Conservation (phyloP, 2,888 invertebrate species). For the Sphaeridia pumilis region DNA sequence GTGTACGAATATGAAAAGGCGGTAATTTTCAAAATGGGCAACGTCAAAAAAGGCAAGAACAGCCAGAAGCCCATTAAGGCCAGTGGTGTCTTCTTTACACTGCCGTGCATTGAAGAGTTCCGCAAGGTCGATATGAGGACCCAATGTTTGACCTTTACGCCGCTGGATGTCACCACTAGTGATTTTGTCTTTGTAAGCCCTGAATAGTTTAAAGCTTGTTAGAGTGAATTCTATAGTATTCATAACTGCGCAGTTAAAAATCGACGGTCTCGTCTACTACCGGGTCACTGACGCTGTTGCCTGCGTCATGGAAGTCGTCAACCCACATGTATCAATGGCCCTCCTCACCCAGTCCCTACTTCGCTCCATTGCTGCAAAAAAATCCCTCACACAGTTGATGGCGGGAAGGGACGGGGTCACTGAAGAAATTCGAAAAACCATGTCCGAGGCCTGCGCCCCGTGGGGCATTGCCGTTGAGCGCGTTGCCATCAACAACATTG, state of each 20-base stretch:
- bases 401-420: background rate
- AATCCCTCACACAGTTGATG: background rate
- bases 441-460: background rate
- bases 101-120: conserved; percentile 5
- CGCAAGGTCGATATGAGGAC: conserved; percentile 3
- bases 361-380: background rate
- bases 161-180: background rate
- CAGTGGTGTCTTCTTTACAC: conserved; percentile 5
- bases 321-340: conserved; percentile 1
- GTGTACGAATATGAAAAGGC: conserved; percentile 5
- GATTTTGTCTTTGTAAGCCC: background rate
- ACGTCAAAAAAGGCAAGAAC: background rate
- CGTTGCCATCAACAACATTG: background rate
- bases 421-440: background rate
- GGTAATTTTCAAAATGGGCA: conserved; percentile 2
- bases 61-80: conserved; percentile 6
- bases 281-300: conserved; percentile 1
- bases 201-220: background rate
- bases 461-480: background rate
- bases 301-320: background rate
- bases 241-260: background rate
- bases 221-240: background rate
- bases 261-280: conserved; percentile 2
- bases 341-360: conserved; percentile 1
- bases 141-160: background rate